These are phyloP conservation scores for Hemistola chrysoprasaria DNA, from an alignment of 2,888 invertebrate species.

Conservation along the genomic window DNA sequence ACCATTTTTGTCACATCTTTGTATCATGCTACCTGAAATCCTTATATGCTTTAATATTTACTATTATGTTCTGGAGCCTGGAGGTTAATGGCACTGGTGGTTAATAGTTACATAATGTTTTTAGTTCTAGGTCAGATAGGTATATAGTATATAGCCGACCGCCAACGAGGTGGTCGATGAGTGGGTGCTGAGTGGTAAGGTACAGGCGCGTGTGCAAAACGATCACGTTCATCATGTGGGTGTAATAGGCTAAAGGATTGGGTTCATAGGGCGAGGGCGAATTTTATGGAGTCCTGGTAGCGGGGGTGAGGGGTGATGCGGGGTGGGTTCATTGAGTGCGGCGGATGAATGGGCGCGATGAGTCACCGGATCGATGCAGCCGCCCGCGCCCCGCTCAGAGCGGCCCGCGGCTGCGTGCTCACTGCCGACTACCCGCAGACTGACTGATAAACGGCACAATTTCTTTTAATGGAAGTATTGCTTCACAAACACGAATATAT, in stretches of 20 bases:
- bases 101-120: no score
- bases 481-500: slow-evolving; percentile 25
- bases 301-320: slow-evolving; percentile 47
- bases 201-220: slow-evolving; percentile 36
- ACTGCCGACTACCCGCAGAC: slow-evolving; percentile 19
- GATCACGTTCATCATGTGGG: slow-evolving; percentile 57
- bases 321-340: slow-evolving; percentile 75
- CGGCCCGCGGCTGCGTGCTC: slow-evolving; percentile 44
- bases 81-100: no score
- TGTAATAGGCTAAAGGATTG: slow-evolving; percentile 60
- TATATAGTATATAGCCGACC: slow-evolving; percentile 6
- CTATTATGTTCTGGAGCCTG: no score
- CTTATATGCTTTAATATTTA: not conserved
- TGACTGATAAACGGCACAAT: slow-evolving; percentile 29
- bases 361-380: slow-evolving; percentile 74
- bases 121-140: not conserved
- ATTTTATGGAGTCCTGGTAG: slow-evolving; percentile 70
- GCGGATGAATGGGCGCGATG: slow-evolving; percentile 78
- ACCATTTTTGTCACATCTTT: slow-evolving; percentile 15
- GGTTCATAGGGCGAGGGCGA: slow-evolving; percentile 57
- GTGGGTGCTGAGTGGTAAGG: slow-evolving; percentile 41
- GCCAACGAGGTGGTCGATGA: slow-evolving; percentile 36
- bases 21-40: slow-evolving; percentile 1
- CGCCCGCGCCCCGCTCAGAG: slow-evolving; percentile 33
- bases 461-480: slow-evolving; percentile 29